A percentile compares a stretch with the other conserved stretches of the same genome.
Evolutionary conservation across 2,113 vertebrate genomes (phyloP).

Genomic region (Xerus inauris): DNA sequence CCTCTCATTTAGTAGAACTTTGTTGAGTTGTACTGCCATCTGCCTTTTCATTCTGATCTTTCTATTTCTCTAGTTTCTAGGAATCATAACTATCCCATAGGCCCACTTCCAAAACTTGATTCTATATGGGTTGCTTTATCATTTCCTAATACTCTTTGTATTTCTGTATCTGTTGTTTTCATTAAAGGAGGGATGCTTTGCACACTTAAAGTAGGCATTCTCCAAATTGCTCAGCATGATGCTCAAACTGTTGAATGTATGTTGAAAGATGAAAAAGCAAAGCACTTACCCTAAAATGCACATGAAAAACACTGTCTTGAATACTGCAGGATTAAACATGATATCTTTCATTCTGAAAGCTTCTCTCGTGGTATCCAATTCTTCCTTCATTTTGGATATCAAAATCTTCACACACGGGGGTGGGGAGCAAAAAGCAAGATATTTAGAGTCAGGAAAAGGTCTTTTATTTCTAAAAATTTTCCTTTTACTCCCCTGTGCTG

Average conservation of each 20-base stretch:
- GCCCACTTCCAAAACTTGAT: not conserved
- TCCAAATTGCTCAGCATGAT: not conserved
- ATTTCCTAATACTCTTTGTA: not conserved
- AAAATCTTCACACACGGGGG: not conserved
- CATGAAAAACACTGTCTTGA: not conserved
- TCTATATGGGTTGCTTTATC: not conserved
- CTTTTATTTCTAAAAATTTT: not conserved
- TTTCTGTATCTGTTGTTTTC: not conserved
- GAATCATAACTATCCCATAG: not conserved
- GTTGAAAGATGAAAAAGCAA: not conserved
- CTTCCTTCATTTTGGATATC: not conserved
- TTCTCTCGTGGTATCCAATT: not conserved
- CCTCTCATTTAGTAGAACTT: not conserved
- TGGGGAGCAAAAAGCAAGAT: not conserved
- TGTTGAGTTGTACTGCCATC: not conserved
- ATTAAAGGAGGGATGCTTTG: not conserved
- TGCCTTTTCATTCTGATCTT: not conserved
- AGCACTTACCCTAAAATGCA: not conserved
- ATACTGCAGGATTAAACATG: not conserved
- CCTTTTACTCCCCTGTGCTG: not conserved
- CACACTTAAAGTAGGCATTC: not conserved
- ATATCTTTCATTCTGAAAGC: not conserved
- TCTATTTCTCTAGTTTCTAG: not conserved
- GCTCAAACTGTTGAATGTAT: too few relatives aligned
- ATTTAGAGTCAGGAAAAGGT: not conserved